phyloP scores from a whole-genome alignment of 2,797 vertebrate genomes.

The Pipistrellus nathusii region DNA sequence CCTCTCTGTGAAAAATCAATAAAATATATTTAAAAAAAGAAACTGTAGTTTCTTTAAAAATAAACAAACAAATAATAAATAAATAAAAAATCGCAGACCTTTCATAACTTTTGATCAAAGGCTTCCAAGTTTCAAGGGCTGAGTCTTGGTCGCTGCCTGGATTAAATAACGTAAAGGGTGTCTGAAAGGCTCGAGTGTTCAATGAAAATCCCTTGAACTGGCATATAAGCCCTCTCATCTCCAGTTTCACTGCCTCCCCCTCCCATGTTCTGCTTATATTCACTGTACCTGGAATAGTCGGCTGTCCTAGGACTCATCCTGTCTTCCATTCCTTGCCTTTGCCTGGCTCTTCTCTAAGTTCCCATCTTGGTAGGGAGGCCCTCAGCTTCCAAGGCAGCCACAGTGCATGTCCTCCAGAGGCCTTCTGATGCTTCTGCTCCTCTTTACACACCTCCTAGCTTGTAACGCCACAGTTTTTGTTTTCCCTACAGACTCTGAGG shows the following conservation, averaged over 20 bases:
- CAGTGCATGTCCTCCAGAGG: not conserved
- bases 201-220: not conserved
- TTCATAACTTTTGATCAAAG: conserved; percentile 48
- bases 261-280: not conserved
- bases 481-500: not conserved
- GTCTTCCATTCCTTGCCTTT: not conserved
- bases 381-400: not conserved
- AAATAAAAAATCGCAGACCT: conserved; percentile 29
- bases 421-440: not conserved
- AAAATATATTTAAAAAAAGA: too few species aligned
- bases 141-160: not conserved
- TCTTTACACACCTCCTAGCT: not conserved
- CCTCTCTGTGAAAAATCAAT: too few species aligned
- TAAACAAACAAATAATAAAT: too few species aligned
- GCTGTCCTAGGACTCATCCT: not conserved
- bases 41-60: too few species aligned
- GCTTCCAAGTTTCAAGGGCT: not conserved
- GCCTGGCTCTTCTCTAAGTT: not conserved
- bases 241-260: not conserved
- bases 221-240: not conserved
- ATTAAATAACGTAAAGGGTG: not conserved
- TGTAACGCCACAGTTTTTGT: not conserved
- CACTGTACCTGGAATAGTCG: not conserved
- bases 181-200: not conserved
- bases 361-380: not conserved